phyloP scores from a whole-genome alignment of 1,140 invertebrate species.

The Pseudomyrmex flavicornis region DNA sequence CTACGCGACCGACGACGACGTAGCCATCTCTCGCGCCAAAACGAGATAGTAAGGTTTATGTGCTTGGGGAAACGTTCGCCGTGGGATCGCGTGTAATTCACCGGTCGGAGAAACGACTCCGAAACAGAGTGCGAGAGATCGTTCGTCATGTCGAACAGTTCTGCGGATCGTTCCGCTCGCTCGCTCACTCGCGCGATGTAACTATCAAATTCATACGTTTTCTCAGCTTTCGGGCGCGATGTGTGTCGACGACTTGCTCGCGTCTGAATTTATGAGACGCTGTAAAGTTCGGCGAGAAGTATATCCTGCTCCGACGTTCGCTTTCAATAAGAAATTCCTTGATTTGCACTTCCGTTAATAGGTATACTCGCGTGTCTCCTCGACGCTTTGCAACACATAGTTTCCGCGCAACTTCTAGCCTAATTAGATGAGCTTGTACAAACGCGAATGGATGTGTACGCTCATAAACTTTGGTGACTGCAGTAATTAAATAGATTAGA shows the following conservation, averaged over 20 bases:
- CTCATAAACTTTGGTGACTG: neutral
- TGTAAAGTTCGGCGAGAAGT: slow-evolving; percentile 15
- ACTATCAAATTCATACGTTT: slow-evolving; percentile 44
- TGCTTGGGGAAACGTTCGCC: slow-evolving; percentile 39
- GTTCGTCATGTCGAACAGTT: slow-evolving; percentile 18
- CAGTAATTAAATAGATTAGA: slow-evolving; percentile 17
- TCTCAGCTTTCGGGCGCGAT: slow-evolving; percentile 9
- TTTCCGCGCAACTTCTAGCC: neutral
- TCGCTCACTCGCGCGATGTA: slow-evolving; percentile 27
- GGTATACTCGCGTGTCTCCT: neutral
- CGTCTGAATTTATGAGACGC: neutral
- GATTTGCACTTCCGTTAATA: neutral
- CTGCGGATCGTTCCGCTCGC: slow-evolving; percentile 37
- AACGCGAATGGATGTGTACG: slow-evolving; percentile 13
- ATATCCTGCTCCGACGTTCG: neutral
- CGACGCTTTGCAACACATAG: neutral
- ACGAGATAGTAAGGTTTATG: slow-evolving; percentile 60
- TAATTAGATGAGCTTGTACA: slow-evolving; percentile 15
- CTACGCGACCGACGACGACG: slow-evolving; percentile 34
- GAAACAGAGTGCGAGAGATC: slow-evolving; percentile 51
- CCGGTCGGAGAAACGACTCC: slow-evolving; percentile 26
- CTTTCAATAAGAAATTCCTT: slow-evolving; percentile 26
- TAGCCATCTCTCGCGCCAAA: slow-evolving; percentile 33
- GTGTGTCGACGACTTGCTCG: neutral
- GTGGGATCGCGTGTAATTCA: slow-evolving; percentile 57